These are phyloP conservation scores for Danio choprae DNA, from an alignment of 2,797 vertebrate species.

Conservation along the genomic window DNA sequence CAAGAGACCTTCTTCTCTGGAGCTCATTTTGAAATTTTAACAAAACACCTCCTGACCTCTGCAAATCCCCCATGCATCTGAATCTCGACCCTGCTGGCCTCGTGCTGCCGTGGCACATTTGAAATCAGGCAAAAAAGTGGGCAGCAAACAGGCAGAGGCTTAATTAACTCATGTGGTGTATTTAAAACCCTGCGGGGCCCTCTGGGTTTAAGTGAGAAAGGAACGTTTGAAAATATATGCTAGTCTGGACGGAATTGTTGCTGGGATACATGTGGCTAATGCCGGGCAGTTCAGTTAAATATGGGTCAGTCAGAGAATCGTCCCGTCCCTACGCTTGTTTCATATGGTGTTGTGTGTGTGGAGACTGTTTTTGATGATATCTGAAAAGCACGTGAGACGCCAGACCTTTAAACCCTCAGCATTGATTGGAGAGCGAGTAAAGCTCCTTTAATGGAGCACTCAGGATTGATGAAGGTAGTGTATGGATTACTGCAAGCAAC, in stretches of 20 bases:
- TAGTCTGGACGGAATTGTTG: neutral
- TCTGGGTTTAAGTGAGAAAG: constrained; percentile 15
- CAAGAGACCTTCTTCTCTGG: neutral
- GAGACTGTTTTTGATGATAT: constrained; percentile 22
- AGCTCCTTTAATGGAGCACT: constrained; percentile 15
- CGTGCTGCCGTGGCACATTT: neutral
- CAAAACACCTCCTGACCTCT: constrained; percentile 14
- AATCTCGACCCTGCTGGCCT: constrained; percentile 21
- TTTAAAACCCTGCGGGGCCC: constrained; percentile 15
- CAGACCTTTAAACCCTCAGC: neutral
- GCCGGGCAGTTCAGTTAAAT: constrained; percentile 13
- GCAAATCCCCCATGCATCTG: neutral
- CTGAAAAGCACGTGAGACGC: neutral
- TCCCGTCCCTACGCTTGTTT: constrained; percentile 1
- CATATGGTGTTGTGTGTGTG: neutral
- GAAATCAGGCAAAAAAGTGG: neutral
- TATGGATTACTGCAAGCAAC: constrained; percentile 10
- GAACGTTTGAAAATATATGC: constrained; percentile 20
- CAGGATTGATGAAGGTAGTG: constrained; percentile 11
- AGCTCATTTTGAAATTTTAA: constrained; percentile 11
- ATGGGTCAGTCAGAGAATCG: constrained; percentile 13
- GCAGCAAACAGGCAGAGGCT: constrained; percentile 16
- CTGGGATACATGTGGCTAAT: constrained; percentile 10
- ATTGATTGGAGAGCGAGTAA: constrained; percentile 5
- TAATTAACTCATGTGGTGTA: constrained; percentile 27